Conservation (phyloP, 2,797 vertebrate species). For the Pelochelys cantorii region DNA sequence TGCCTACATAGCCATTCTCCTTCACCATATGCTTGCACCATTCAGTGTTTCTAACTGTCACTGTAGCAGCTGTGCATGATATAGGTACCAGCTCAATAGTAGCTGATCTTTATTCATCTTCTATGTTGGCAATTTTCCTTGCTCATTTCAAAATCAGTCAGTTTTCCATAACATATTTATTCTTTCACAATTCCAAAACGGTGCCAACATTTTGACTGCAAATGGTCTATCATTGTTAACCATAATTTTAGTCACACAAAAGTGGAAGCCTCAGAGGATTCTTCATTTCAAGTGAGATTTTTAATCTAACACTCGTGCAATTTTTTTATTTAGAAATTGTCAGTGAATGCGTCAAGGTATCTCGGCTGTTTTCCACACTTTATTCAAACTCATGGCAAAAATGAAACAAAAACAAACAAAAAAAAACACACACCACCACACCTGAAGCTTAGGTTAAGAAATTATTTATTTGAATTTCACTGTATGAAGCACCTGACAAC, state of each 20-base stretch:
- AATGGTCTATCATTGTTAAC: background rate
- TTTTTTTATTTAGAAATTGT: background rate
- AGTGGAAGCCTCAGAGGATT: background rate
- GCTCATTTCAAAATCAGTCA: slow-evolving; percentile 40
- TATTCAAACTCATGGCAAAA: background rate
- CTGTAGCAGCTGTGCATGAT: slow-evolving; percentile 15
- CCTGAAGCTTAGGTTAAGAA: background rate
- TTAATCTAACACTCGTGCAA: background rate
- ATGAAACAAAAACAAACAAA: background rate
- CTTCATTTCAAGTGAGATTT: background rate
- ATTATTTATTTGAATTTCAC: background rate
- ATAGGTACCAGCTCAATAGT: background rate
- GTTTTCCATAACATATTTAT: slow-evolving; percentile 17
- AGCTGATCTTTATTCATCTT: slow-evolving; percentile 22
- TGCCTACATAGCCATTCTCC: background rate
- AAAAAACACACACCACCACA: too few species aligned
- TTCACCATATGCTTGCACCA: background rate
- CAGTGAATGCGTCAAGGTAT: background rate
- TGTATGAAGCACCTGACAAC: background rate
- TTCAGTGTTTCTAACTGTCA: background rate
- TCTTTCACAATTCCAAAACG: background rate
- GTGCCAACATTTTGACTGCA: background rate
- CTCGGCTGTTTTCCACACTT: background rate
- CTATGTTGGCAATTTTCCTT: slow-evolving; percentile 40
- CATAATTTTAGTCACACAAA: background rate